Conservation (phyloP, 2,888 invertebrate genomes). For the Phorcus lineatus region DNA sequence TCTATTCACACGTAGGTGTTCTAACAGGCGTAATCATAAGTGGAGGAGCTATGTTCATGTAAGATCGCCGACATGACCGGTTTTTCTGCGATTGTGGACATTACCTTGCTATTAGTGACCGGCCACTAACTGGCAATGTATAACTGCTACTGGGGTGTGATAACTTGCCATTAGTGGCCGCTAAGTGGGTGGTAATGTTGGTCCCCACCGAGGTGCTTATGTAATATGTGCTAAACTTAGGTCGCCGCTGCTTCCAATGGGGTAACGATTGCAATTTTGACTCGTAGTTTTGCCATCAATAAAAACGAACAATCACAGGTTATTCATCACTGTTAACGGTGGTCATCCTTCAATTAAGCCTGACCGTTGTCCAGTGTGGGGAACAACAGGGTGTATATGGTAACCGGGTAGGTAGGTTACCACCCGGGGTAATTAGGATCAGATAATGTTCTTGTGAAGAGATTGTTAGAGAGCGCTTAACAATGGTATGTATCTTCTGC, state of each 20-base stretch:
- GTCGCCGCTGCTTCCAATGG: background rate
- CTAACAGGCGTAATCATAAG: background rate
- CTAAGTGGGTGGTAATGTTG: slow-evolving; percentile 17
- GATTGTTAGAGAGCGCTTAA: background rate
- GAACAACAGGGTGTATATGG: slow-evolving; percentile 5
- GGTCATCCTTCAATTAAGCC: background rate
- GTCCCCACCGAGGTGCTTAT: background rate
- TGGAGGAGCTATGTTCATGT: too few relatives aligned
- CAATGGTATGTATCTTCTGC: background rate
- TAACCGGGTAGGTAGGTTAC: background rate
- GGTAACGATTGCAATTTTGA: slow-evolving; percentile 17
- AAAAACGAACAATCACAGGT: background rate
- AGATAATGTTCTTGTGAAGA: background rate
- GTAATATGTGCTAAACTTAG: slow-evolving; percentile 14
- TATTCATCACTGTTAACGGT: slow-evolving; percentile 3
- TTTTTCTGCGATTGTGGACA: background rate
- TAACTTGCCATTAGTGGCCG: slow-evolving; percentile 15
- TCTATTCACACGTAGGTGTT: background rate
- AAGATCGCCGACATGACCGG: background rate
- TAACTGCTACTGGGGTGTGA: background rate
- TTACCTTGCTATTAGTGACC: background rate
- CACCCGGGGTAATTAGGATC: background rate
- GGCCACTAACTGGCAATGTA: background rate
- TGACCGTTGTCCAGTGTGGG: background rate
- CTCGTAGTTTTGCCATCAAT: slow-evolving; percentile 20